phyloP scores from a whole-genome alignment of 1,140 invertebrate genomes.

The Hydropsyche tenuis region DNA sequence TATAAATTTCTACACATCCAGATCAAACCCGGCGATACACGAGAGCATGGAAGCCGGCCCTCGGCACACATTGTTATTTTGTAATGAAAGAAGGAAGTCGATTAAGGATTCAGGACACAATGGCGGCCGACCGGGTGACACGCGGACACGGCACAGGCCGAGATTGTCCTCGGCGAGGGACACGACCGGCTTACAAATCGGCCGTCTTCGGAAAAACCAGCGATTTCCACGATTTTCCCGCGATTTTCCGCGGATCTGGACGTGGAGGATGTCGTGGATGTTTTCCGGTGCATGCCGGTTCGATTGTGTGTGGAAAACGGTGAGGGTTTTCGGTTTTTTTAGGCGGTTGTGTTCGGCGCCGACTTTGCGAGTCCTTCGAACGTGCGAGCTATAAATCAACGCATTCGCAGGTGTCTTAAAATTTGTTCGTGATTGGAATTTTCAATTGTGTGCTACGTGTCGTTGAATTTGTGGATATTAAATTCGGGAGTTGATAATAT shows the following conservation, averaged over 20 bases:
- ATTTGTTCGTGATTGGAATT: not conserved
- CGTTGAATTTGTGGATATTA: too few species aligned
- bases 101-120: slow-evolving; percentile 44
- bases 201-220: not conserved
- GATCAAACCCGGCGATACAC: not conserved
- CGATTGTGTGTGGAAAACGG: too few species aligned
- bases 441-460: too few species aligned
- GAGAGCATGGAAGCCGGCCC: not conserved
- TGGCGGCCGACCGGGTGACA: slow-evolving; percentile 22
- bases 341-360: too few species aligned
- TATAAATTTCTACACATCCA: not conserved
- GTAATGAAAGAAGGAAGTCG: slow-evolving; percentile 34
- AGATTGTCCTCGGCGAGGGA: slow-evolving; percentile 28
- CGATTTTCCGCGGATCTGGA: not conserved
- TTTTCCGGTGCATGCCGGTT: too few species aligned
- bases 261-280: not conserved
- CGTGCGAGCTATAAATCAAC: slow-evolving; percentile 11
- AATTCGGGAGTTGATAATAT: too few species aligned
- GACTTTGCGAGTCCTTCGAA: not conserved
- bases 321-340: too few species aligned
- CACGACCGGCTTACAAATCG: slow-evolving; percentile 28
- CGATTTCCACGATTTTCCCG: slow-evolving; percentile 22
- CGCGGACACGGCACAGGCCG: slow-evolving; percentile 18
- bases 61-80: slow-evolving; percentile 9
- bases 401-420: slow-evolving; percentile 15